Percentiles rank a stretch among this genome's conserved stretches.
phyloP scores from a whole-genome alignment of 1,140 invertebrate species.

The Tetragnatha versicolor region DNA sequence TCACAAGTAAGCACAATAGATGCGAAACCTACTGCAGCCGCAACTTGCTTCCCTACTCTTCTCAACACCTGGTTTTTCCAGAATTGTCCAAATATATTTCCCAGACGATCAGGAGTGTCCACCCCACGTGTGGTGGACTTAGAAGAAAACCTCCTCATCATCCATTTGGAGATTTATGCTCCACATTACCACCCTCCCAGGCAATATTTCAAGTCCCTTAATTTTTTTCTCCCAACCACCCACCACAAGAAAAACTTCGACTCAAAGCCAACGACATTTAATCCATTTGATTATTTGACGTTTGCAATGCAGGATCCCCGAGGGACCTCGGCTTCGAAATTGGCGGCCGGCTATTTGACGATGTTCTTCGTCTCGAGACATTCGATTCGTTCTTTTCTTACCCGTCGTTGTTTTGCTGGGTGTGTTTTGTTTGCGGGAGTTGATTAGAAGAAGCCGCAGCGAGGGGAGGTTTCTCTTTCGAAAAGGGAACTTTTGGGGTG shows the following conservation, averaged over 20 bases:
- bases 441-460: slow-evolving; percentile 24
- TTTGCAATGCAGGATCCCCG: neutral
- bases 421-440: slow-evolving; percentile 28
- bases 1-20: no score
- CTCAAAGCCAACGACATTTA: slow-evolving; percentile 24
- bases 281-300: slow-evolving; percentile 31
- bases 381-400: no score
- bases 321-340: slow-evolving; percentile 20
- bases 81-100: no score
- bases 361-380: no score
- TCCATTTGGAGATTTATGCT: neutral
- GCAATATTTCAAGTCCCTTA: slow-evolving; percentile 30
- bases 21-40: no score
- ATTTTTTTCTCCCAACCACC: neutral
- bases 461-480: neutral
- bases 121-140: slow-evolving; percentile 2
- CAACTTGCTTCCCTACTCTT: no score
- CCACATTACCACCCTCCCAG: neutral
- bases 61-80: no score
- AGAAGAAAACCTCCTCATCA: slow-evolving; percentile 12
- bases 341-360: slow-evolving; percentile 38
- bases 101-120: no score
- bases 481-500: neutral
- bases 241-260: slow-evolving; percentile 25
- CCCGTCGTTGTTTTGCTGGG: slow-evolving; percentile 1